Evolutionary conservation across 2,113 vertebrate genomes (phyloP).

Genomic region (Callaeas wilsoni): DNA sequence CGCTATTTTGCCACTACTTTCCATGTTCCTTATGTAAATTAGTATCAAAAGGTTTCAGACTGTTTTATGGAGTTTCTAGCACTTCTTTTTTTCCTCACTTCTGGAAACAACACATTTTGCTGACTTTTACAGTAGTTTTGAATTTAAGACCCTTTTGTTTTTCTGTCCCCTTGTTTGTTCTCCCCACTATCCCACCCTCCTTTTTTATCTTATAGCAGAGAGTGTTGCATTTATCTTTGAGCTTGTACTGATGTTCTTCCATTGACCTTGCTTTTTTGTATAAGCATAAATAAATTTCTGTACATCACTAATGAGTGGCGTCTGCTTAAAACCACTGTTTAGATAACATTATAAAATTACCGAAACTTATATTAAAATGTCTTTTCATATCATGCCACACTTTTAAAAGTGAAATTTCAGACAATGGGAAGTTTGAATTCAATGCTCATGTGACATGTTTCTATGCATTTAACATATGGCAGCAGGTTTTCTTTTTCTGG

Average conservation of each 20-base stretch:
- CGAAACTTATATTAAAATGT: background rate
- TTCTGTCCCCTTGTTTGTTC: background rate
- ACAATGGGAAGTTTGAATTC: background rate
- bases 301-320: background rate
- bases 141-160: background rate
- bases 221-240: background rate
- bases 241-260: background rate
- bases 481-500: slow-evolving; percentile 11
- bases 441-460: background rate
- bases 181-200: background rate
- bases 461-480: background rate
- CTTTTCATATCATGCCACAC: background rate
- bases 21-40: background rate
- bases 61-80: background rate
- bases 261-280: background rate
- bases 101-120: background rate
- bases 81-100: background rate
- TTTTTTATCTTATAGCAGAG: background rate
- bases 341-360: background rate
- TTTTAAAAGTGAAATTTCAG: slow-evolving; percentile 3
- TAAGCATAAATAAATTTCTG: background rate
- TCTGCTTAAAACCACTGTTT: background rate
- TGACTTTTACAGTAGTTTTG: background rate
- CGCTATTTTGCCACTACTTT: background rate
- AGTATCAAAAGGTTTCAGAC: background rate